These are phyloP conservation scores for Chironomus tentans DNA, from an alignment of 2,888 invertebrate genomes.

Conservation along the genomic window DNA sequence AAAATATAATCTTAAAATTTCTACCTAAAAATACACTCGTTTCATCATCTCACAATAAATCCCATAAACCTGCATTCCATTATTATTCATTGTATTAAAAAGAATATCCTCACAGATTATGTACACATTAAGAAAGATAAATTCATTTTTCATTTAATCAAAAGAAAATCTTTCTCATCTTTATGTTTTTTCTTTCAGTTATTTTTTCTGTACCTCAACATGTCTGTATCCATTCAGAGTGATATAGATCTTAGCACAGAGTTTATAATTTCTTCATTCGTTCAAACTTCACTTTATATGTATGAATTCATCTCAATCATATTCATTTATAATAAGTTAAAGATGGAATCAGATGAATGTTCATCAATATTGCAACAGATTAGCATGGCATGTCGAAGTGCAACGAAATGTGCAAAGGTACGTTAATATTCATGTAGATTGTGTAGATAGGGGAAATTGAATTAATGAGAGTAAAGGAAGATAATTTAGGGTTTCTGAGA, in stretches of 20 bases:
- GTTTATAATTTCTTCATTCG: background rate
- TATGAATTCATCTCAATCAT: constrained; percentile 6
- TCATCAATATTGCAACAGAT: background rate
- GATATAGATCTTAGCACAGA: background rate
- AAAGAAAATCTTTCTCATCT: too few relatives aligned
- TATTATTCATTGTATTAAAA: background rate
- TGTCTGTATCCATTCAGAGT: background rate
- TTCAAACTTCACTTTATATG: background rate
- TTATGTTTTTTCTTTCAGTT: background rate
- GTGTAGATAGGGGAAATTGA: too few relatives aligned
- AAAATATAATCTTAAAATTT: too few relatives aligned
- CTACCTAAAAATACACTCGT: too few relatives aligned
- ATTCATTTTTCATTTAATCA: too few relatives aligned
- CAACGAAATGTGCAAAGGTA: background rate
- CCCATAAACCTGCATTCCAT: too few relatives aligned
- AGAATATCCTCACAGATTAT: background rate
- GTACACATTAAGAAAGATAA: too few relatives aligned
- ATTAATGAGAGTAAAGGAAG: background rate
- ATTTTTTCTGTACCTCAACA: background rate
- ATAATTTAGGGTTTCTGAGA: too few relatives aligned
- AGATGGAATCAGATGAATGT: background rate
- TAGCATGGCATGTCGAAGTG: background rate
- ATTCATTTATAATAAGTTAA: constrained; percentile 4
- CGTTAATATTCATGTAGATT: background rate
- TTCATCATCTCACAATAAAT: too few relatives aligned